Conservation (phyloP, 1,140 invertebrate species). For the Yoshiicerus persimilis region DNA sequence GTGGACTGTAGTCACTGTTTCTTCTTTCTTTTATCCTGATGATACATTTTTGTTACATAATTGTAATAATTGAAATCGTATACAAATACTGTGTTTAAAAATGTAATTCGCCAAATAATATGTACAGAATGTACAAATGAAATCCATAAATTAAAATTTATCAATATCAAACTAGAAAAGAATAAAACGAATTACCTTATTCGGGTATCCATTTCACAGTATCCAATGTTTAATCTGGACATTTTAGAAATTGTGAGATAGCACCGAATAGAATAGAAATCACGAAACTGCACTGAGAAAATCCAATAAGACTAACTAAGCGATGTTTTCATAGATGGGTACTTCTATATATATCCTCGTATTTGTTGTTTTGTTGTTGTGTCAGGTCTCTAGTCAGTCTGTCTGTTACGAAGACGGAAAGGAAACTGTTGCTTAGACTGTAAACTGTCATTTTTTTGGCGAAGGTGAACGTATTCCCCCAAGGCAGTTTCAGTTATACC, state of each 20-base stretch:
- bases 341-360: not conserved
- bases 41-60: not conserved
- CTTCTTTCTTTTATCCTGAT: not conserved
- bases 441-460: slow-evolving; percentile 19
- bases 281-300: not conserved
- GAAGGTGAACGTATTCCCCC: slow-evolving; percentile 14
- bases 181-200: not conserved
- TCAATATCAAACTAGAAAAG: not conserved
- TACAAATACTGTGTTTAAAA: no score
- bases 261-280: not conserved
- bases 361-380: not conserved
- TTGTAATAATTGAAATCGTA: not conserved
- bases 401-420: not conserved
- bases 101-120: no score
- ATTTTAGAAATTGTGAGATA: not conserved
- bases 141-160: not conserved
- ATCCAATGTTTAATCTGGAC: not conserved
- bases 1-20: not conserved
- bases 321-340: not conserved
- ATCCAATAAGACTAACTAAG: not conserved
- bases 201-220: not conserved
- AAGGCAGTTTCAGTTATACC: not conserved
- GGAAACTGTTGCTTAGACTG: not conserved
- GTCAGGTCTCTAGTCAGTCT: not conserved
- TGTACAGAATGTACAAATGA: no score